A percentile compares a stretch with the other conserved stretches of the same genome.
Conservation (phyloP, 1,140 invertebrate genomes). For the Papilio machaon region DNA sequence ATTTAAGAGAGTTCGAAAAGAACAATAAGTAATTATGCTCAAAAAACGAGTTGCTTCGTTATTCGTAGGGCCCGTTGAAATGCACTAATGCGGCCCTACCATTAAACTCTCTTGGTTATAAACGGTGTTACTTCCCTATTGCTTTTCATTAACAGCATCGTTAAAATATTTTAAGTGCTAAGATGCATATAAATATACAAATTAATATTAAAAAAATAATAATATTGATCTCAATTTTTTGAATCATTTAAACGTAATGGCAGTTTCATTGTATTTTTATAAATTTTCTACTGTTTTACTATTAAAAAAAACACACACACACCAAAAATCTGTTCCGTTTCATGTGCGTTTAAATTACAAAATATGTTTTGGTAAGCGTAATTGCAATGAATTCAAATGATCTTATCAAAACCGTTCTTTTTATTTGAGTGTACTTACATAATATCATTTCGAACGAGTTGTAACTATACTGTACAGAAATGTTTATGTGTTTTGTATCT, state of each 20-base stretch:
- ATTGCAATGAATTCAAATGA: constrained; percentile 2
- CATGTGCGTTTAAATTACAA: background rate
- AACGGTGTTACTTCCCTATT: background rate
- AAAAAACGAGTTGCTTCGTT: too few relatives aligned
- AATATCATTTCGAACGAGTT: background rate
- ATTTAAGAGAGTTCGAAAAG: too few relatives aligned
- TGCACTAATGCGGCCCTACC: constrained; percentile 1
- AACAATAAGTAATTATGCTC: too few relatives aligned
- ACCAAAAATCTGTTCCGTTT: background rate
- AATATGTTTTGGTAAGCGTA: constrained; percentile 4
- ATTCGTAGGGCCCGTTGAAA: background rate
- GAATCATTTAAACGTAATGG: too few relatives aligned
- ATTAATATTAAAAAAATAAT: too few relatives aligned
- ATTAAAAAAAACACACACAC: background rate
- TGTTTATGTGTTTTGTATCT: background rate
- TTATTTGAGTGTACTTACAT: constrained; percentile 11
- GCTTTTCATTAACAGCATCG: background rate
- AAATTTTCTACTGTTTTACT: background rate
- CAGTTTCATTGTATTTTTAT: too few relatives aligned
- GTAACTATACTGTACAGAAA: background rate
- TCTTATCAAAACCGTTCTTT: constrained; percentile 11
- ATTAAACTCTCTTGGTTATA: constrained; percentile 21
- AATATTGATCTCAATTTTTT: too few relatives aligned
- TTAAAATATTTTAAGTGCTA: constrained; percentile 9
- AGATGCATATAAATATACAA: too few relatives aligned